Evolutionary conservation across 1,140 invertebrate species (phyloP), one percentile per base, ranked within the genome.

Genomic region (Zophobas atratus): DNA sequence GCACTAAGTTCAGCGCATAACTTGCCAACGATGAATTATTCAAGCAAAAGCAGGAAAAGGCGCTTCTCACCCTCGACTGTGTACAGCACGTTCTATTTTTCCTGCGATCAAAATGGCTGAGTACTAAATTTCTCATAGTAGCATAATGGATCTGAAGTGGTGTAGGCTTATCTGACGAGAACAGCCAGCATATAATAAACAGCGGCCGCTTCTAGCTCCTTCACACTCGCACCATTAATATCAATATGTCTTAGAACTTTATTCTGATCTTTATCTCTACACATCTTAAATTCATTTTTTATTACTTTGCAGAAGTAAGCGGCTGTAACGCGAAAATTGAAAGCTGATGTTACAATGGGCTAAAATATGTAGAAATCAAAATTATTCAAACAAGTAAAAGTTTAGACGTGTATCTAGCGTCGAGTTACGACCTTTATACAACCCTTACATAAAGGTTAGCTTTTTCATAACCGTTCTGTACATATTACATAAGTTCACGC

Each of bases 61-160:
- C 75, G 70, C 70, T 77, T 71, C 51, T 71, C 55, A 55, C 49
- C 46, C 70, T 74, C 49, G 35, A 57, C 70, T 67, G 56, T 71
- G 53, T 77, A 77, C 56, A 48, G 53, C 76, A 74, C 56, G 43
- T 63, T 77, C 76, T 77, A 77, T 77, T 77, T 77, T 77, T 77
- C 76, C 56, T 56, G 70, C 55, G 55, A 77, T 77, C 76, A 73
- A 77, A 73, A 73, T 70, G 70, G 72, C 70, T 55, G 70, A 73
- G 76, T 77, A 77, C 70, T 77, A 77, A 77, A 77, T 77, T 77
- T 74, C 76, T 77, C 76, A 77, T 73, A 73, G 70, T 39, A 74
- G 70, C 70, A 77, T 77, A 77, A 77, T 77, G 76, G 76, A 77
- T 74, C 48, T 77, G 56, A 67, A 77, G 76, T 77, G 76, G 72